Percentiles rank a stretch among this genome's conserved stretches.
phyloP scores from a whole-genome alignment of 2,797 vertebrate species.

The Phylloscopus collybita region DNA sequence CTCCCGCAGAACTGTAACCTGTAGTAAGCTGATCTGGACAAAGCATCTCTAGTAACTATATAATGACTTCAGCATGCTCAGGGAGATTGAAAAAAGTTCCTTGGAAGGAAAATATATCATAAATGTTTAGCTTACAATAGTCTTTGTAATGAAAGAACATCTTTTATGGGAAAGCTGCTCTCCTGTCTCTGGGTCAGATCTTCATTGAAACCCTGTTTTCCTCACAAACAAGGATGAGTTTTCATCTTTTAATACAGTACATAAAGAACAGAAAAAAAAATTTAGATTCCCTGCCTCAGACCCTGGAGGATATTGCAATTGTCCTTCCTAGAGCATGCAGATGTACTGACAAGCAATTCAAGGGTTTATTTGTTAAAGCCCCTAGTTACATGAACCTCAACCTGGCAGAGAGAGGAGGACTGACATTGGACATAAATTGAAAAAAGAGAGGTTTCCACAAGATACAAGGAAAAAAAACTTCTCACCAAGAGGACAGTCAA shows the following conservation, averaged over 20 bases:
- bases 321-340: not conserved
- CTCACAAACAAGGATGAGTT: conserved; percentile 1
- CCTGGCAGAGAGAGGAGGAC: not conserved
- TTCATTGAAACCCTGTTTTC: conserved; percentile 44
- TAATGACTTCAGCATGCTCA: conserved; percentile 61
- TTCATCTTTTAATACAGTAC: conserved; percentile 22
- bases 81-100: conserved; percentile 49
- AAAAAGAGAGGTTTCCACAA: not conserved
- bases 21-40: conserved; percentile 23
- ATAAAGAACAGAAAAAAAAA: not conserved
- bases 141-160: conserved; percentile 37
- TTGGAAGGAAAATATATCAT: conserved; percentile 38
- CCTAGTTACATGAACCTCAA: not conserved
- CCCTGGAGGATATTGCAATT: conserved; percentile 1
- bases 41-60: conserved; percentile 22
- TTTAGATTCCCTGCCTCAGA: not conserved
- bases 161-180: conserved; percentile 27
- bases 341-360: not conserved
- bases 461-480: not conserved
- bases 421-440: not conserved
- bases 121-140: conserved; percentile 48
- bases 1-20: conserved; percentile 3
- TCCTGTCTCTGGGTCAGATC: conserved; percentile 18
- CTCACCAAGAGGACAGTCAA: not conserved
- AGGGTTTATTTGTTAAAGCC: not conserved